Evolutionary conservation across 2,797 vertebrate genomes (phyloP), one percentile per base, ranked within the genome.

Genomic region (Crypturellus tataupa): DNA sequence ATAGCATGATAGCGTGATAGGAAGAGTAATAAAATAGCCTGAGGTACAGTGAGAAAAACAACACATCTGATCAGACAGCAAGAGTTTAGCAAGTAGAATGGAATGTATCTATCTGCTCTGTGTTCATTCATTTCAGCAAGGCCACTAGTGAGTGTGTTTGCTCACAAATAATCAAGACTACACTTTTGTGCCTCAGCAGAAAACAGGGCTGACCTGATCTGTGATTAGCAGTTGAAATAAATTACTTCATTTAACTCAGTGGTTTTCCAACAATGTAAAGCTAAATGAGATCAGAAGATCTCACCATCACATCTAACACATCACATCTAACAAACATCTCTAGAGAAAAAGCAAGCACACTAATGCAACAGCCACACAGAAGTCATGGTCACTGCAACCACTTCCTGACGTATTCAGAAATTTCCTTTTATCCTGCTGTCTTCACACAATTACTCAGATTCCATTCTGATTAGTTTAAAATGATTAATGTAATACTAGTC

Each of bases 11-110:
- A 39, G 37, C 9, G 37, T 39, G 37, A 86, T 40, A 77, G 39
- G 46, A 81, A 94, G 94, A 91, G 55, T 94, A 91, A 88, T 80
- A 87, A 47, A 89, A 77, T 47, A 59, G 77, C 55, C 59, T 76
- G 86, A 90, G 56, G 17, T 6, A n/a, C 46, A 89, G 42, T 0
- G 3, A 83, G 64, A 80, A 68, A 83, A 87, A 83, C 46, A 87
- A 3, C 44, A 59, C 10, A 60, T 70, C 71, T 92, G 93, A 87
- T 87, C 84, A 77, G 95, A 63, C 8, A 82, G 35, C n/a, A 89
- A 76, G 60, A 82, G 59, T 70, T 87, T 85, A 89, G 53, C 0
- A 1, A 94, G 44, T 35, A 90, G 44, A 65, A 81, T 92, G 25
- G 53, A 91, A 89, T 94, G 90, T 71, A 24, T 90, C 42, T 44